Conservation (phyloP, 1,140 invertebrate genomes). For the Drosophila teissieri region DNA sequence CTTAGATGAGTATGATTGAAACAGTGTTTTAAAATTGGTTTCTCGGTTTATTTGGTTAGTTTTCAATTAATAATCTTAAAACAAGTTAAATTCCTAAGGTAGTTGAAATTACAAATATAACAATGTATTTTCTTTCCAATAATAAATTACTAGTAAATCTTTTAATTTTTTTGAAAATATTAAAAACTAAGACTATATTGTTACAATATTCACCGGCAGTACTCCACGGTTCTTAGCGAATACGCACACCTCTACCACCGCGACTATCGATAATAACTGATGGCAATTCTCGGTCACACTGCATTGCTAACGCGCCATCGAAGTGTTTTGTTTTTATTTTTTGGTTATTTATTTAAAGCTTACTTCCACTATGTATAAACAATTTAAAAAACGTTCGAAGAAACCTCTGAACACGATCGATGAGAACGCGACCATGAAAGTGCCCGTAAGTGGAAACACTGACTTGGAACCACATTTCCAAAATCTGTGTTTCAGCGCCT, state of each 20-base stretch:
- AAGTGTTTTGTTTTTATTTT: constrained; percentile 27
- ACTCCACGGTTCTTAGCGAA: neutral
- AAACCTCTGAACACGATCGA: constrained; percentile 66
- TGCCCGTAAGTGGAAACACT: constrained; percentile 44
- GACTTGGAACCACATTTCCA: neutral
- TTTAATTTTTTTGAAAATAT: neutral
- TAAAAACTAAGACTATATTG: neutral
- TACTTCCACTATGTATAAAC: constrained; percentile 47
- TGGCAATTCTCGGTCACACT: neutral
- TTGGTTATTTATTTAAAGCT: neutral
- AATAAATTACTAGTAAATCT: too few relatives aligned
- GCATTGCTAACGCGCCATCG: constrained; percentile 2
- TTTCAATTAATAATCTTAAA: too few relatives aligned
- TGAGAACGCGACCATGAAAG: constrained; percentile 72
- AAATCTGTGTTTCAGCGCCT: constrained; percentile 34
- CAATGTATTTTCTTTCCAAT: too few relatives aligned
- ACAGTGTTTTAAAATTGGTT: neutral
- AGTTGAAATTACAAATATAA: too few relatives aligned
- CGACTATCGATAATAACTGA: neutral
- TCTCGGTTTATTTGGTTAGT: neutral
- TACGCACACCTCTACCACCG: neutral
- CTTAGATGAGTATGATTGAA: neutral
- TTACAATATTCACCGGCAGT: neutral
- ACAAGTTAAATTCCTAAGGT: too few relatives aligned
- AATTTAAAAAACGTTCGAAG: constrained; percentile 44